Base-by-base conservation (phyloP, 1,140 invertebrate genomes). In the Drosophila kepulauana region DNA sequence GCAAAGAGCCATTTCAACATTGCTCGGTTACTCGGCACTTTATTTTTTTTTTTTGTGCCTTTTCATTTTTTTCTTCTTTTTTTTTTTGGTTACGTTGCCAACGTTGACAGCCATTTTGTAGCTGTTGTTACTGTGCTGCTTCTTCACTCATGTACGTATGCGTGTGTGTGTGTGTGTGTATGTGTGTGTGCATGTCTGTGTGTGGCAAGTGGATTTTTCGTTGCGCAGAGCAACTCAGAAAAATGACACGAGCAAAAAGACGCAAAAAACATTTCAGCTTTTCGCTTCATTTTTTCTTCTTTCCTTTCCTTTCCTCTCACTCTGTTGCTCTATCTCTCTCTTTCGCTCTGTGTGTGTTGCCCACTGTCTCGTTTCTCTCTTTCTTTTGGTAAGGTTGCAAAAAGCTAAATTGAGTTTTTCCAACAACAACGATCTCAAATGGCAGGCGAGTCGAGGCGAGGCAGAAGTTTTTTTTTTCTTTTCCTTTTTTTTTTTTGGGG, bases 321-420 rank as follows among this genome's bases (percentile, higher is more conserved):
- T 46, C 30, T 63, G 25, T 35, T 3, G 35, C 46, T 25, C 7
- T 33, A 2, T 15, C 52, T 15, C 52, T 51, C 41, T 74, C 20
- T 45, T 71, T 45, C 62, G 20, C 20, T 25, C 20, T 25, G 20
- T 25, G 20, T 25, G 20, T 25, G 20, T 3, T 25, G 20, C 20
- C 20, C 20, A 25, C 20, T 33, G 6, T 45, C 52, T 15, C 52
- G 33, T 4, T 15, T 5, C 43, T 51, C 41, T 74, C 20, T 45
- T 71, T 45, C 65, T 76, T 73, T 63, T 86, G 62, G 75, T 79
- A 88, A 88, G 82, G 79, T 87, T 87, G 84, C 82, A 87, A 82
- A 85, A 87, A 87, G 82, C 82, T 88, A 87, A 87, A 87, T 87
- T 87, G 82, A 87, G 82, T 87, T 87, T 87, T 87, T 64, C 82